Conservation (phyloP, 2,797 vertebrate species). For the Hipposideros larvatus region DNA sequence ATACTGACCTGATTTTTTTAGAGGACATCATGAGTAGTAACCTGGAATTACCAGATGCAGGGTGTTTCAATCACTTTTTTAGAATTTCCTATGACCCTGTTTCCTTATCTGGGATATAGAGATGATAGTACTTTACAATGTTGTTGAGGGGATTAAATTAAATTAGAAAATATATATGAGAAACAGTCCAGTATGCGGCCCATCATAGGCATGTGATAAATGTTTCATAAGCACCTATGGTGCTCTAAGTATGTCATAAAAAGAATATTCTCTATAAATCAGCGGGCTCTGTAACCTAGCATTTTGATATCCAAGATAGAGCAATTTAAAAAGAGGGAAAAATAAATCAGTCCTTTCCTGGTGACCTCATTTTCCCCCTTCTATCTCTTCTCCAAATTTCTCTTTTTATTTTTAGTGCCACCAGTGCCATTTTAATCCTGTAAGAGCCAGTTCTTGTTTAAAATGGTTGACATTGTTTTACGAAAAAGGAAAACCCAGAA, state of each 20-base stretch:
- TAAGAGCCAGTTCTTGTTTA: neutral
- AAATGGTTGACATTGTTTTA: neutral
- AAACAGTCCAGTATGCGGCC: neutral
- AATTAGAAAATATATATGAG: constrained; percentile 29
- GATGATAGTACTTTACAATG: neutral
- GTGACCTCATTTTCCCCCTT: constrained; percentile 8
- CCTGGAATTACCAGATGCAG: neutral
- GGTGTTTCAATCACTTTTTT: neutral
- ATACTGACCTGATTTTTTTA: neutral
- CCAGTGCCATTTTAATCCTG: neutral
- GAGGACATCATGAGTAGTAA: neutral
- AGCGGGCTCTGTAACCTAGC: neutral
- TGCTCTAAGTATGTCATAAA: neutral
- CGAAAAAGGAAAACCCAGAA: neutral
- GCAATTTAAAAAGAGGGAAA: neutral
- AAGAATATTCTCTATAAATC: neutral
- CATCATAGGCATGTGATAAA: neutral
- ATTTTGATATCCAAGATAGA: constrained; percentile 34
- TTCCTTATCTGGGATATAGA: neutral
- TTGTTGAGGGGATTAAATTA: constrained; percentile 24
- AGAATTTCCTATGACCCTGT: neutral
- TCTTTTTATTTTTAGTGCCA: constrained; percentile 52
- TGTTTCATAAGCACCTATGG: neutral
- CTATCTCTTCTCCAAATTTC: neutral
- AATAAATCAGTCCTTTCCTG: neutral